Conservation (phyloP, 2,888 invertebrate species). For the Tetragnatha montana region DNA sequence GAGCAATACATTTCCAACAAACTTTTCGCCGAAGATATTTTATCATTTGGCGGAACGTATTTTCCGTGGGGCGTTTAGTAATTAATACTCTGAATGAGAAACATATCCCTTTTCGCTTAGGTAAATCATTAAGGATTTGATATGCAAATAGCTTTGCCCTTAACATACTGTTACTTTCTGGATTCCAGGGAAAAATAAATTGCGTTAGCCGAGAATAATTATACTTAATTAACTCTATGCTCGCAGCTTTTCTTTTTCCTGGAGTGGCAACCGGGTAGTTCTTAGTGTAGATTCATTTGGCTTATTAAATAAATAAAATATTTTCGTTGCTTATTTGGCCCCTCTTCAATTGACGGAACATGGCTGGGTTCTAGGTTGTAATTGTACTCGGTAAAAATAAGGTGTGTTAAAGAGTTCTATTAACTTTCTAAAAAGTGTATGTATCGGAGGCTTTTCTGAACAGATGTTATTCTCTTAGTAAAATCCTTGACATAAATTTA, state of each 20-base stretch:
- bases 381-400: too few relatives aligned
- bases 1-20: neutral
- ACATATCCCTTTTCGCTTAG: neutral
- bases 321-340: neutral
- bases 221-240: neutral
- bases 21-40: neutral
- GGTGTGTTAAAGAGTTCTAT: too few relatives aligned
- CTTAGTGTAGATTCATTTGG: neutral
- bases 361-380: neutral
- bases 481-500: too few relatives aligned
- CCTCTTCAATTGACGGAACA: neutral
- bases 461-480: too few relatives aligned
- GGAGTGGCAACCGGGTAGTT: neutral
- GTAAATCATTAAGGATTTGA: constrained; percentile 25
- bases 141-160: constrained; percentile 3
- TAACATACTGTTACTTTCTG: neutral
- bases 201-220: constrained; percentile 17
- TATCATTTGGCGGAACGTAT: neutral
- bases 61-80: neutral
- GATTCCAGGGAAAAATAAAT: neutral
- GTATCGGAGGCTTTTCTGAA: too few relatives aligned
- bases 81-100: neutral
- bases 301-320: constrained; percentile 3
- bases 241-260: neutral
- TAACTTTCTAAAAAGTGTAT: too few relatives aligned